Conservation (phyloP, 2,888 invertebrate genomes). For the Drosophila neutralis region DNA sequence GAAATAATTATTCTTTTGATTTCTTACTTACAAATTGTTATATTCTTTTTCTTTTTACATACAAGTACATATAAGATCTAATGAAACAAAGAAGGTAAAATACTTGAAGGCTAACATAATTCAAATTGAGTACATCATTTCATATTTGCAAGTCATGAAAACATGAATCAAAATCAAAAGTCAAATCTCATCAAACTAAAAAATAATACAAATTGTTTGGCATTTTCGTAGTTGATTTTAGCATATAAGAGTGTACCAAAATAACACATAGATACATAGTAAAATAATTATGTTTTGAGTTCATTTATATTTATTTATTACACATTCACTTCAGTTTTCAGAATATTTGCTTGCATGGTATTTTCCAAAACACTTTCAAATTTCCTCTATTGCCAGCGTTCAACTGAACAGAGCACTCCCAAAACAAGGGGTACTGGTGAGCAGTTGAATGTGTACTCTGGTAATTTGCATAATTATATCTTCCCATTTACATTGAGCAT, state of each 20-base stretch:
- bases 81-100: slow-evolving; percentile 18
- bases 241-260: slow-evolving; percentile 9
- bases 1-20: slow-evolving; percentile 50
- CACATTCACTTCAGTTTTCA: slow-evolving; percentile 30
- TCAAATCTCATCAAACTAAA: slow-evolving; percentile 8
- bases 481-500: slow-evolving; percentile 67
- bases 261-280: slow-evolving; percentile 18
- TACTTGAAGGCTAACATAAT: slow-evolving; percentile 19
- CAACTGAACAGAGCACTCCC: slow-evolving; percentile 8
- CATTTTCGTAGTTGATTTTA: slow-evolving; percentile 43
- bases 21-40: slow-evolving; percentile 62
- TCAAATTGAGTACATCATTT: slow-evolving; percentile 42
- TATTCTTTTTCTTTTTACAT: slow-evolving; percentile 54
- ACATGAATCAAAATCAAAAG: slow-evolving; percentile 10
- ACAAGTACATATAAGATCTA: slow-evolving; percentile 35
- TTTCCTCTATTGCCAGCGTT: slow-evolving; percentile 19
- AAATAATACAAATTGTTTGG: slow-evolving; percentile 51
- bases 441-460: slow-evolving; percentile 24
- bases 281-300: slow-evolving; percentile 11
- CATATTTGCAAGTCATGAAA: slow-evolving; percentile 25
- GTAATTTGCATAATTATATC: slow-evolving; percentile 23
- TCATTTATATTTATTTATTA: slow-evolving; percentile 25
- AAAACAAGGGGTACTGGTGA: slow-evolving; percentile 2
- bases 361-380: slow-evolving; percentile 5
- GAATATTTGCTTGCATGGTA: neutral